Base-by-base conservation (phyloP, 1,140 invertebrate genomes). In the Atta colombica region DNA sequence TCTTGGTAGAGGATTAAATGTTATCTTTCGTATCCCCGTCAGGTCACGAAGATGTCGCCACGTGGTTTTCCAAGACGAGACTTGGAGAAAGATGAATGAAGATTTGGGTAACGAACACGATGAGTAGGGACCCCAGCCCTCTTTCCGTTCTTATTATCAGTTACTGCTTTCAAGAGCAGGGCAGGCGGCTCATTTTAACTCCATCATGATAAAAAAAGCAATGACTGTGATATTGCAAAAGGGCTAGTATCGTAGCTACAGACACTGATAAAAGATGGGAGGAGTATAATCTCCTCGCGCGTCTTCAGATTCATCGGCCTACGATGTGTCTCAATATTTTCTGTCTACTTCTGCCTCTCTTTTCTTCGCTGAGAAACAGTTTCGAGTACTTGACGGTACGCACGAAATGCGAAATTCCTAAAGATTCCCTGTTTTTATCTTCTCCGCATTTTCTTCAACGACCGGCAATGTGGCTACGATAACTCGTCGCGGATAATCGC, bases 221-320 rank as follows among this genome's bases (percentile, higher is more conserved):
- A 75, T 55, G 78, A 84, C 87, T 68, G 31, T 49, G 86, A 82
- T 90, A 90, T 90, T 90, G 75, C 69, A 68, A 87, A 87, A 85
- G 78, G 68, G 31, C 69, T 51, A 72, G 80, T 85, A 78, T 86
- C 85, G 71, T 72, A 81, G 81, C 84, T 69, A 55, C 75, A 85
- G 88, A 90, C 71, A 55, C 71, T 88, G 86, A 87, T 89, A 89
- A 89, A 89, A 81, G 71, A 74, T 63, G 49, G 69, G 61, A 28
- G 68, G 66, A 31, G 10, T 21, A 28, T 58, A 77, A 68, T 58
- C 69, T 60, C 55, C 77, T 58, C 77, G 35, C 74, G 63, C 60
- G 6, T 35, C 71, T 84, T 78, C 77, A 69, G 49, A 49, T 86
- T 85, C 63, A 45, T 51, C 69, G 55, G 55, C 58, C 74, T 75